A percentile compares a stretch with the other conserved stretches of the same genome.
phyloP scores from a whole-genome alignment of 2,888 invertebrate genomes.

The Sarcophaga rosellei region DNA sequence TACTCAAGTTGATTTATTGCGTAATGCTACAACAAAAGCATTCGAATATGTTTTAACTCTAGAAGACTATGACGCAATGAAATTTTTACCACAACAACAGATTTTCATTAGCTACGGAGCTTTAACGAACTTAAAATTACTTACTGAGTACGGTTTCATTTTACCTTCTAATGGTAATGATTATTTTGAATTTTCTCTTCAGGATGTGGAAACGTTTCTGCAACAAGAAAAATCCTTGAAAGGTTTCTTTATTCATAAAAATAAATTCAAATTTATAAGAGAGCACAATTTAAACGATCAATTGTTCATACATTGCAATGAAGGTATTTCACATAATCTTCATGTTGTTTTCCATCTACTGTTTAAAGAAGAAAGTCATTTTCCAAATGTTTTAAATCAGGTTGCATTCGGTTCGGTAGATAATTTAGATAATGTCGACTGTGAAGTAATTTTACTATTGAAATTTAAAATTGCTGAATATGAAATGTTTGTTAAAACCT shows the following conservation, averaged over 20 bases:
- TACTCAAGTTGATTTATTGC: slow-evolving; percentile 82
- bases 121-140: slow-evolving; percentile 90
- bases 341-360: slow-evolving; percentile 78
- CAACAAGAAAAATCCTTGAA: slow-evolving; percentile 74
- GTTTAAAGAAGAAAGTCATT: slow-evolving; percentile 77
- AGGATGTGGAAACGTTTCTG: slow-evolving; percentile 82
- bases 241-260: slow-evolving; percentile 81
- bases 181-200: slow-evolving; percentile 84
- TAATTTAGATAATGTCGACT: slow-evolving; percentile 72
- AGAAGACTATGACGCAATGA: slow-evolving; percentile 73
- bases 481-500: slow-evolving; percentile 69
- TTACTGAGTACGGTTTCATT: slow-evolving; percentile 94
- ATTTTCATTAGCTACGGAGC: slow-evolving; percentile 95
- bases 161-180: slow-evolving; percentile 87
- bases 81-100: slow-evolving; percentile 85
- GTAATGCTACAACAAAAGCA: slow-evolving; percentile 47
- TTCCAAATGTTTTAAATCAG: slow-evolving; percentile 79
- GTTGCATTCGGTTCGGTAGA: slow-evolving; percentile 78
- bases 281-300: slow-evolving; percentile 84
- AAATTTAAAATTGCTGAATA: slow-evolving; percentile 77
- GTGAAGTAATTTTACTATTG: slow-evolving; percentile 72
- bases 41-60: slow-evolving; percentile 74
- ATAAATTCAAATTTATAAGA: slow-evolving; percentile 85
- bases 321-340: slow-evolving; percentile 87
- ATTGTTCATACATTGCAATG: slow-evolving; percentile 85